Conservation (phyloP, 2,113 vertebrate genomes). For the Puma concolor region DNA sequence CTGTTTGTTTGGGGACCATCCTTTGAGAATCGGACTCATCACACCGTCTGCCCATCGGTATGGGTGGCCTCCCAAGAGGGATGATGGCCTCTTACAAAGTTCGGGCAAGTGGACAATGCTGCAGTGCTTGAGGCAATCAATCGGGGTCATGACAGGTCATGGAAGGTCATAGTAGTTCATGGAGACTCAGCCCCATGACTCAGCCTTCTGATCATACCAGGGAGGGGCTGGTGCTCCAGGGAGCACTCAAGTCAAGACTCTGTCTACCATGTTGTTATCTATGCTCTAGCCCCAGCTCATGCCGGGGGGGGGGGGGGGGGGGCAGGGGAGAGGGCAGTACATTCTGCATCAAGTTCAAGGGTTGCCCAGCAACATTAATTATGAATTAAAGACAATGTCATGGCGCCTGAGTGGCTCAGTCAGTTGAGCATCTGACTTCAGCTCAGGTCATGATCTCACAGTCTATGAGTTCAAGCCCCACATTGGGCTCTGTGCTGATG, state of each 20-base stretch:
- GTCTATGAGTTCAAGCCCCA: too few relatives aligned
- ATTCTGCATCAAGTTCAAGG: not conserved
- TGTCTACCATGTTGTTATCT: rapidly evolving
- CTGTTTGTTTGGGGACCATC: not conserved
- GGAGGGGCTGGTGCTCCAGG: not conserved
- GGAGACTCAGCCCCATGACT: not conserved
- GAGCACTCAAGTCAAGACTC: too few relatives aligned
- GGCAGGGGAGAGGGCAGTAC: rapidly evolving
- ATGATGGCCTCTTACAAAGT: not conserved
- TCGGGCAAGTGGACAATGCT: too few relatives aligned
- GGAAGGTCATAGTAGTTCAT: not conserved
- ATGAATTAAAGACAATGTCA: not conserved
- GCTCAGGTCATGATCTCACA: too few relatives aligned
- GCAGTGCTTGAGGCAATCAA: rapidly evolving
- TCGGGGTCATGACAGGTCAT: not conserved
- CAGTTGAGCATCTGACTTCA: too few relatives aligned
- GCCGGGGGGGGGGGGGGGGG: rapidly evolving
- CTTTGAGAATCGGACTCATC: not conserved
- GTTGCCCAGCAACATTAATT: not conserved
- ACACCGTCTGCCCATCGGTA: not conserved
- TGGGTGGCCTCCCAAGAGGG: not conserved
- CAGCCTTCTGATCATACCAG: not conserved
- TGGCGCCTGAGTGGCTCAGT: too few relatives aligned
- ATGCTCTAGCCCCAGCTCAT: not conserved
- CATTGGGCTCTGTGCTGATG: too few relatives aligned